Conservation (phyloP, 2,113 vertebrate genomes). For the Hippopotamus amphibius region DNA sequence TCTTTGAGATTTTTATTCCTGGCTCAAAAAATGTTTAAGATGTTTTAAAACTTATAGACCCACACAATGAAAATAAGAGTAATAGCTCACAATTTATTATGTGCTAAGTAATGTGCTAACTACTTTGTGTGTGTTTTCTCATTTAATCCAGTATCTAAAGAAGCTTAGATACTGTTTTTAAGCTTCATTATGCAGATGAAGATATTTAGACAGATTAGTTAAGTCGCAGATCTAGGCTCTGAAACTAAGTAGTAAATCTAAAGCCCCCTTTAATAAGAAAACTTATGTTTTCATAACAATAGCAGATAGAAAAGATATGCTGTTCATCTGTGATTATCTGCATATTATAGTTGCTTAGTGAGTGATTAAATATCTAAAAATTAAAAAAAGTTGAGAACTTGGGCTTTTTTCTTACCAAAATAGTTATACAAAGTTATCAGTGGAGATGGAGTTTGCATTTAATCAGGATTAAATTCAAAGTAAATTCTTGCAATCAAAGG, state of each 20-base stretch:
- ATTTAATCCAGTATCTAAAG: not conserved
- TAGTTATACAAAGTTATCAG: not conserved
- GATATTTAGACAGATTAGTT: not conserved
- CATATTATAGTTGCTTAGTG: not conserved
- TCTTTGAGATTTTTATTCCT: not conserved
- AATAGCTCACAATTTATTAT: not conserved
- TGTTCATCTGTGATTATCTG: not conserved
- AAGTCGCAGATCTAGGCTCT: not conserved
- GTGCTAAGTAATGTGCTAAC: not conserved
- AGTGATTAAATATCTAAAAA: not conserved
- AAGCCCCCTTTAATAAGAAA: not conserved
- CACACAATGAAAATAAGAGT: not conserved
- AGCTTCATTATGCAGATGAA: not conserved
- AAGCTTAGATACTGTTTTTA: not conserved
- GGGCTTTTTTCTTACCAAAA: not conserved
- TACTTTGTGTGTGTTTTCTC: not conserved
- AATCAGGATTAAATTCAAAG: constrained; percentile 35
- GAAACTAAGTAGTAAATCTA: not conserved
- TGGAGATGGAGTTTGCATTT: not conserved
- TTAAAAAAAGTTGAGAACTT: not conserved
- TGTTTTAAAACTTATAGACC: not conserved
- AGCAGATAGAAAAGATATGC: not conserved
- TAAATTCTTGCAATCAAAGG: not conserved
- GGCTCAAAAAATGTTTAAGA: not conserved
- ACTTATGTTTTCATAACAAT: not conserved